Conservation (phyloP, 2,797 vertebrate species). For the Alosa sapidissima region DNA sequence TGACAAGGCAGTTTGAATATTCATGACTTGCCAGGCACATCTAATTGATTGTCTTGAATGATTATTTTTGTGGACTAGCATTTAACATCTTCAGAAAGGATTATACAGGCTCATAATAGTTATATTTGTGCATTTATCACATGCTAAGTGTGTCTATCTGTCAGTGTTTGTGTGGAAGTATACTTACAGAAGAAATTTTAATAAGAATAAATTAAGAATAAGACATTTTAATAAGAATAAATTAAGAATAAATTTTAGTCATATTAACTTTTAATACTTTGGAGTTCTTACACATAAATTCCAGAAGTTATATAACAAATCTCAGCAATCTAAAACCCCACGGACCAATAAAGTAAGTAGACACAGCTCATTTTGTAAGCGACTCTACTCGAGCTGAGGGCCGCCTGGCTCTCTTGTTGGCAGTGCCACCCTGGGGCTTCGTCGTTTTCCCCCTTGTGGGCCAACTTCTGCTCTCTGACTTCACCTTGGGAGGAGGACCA, state of each 20-base stretch:
- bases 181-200: not conserved
- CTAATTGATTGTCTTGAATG: slow-evolving; percentile 14
- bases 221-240: no score
- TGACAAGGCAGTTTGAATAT: slow-evolving; percentile 11
- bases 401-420: no score
- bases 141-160: not conserved
- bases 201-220: no score
- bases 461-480: not conserved
- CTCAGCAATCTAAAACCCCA: not conserved
- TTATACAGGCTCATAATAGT: not conserved
- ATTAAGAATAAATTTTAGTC: not conserved
- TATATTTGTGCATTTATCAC: slow-evolving; percentile 10
- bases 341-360: not conserved
- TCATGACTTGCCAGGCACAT: slow-evolving; percentile 13
- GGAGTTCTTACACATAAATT: not conserved
- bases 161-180: not conserved
- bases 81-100: slow-evolving; percentile 8
- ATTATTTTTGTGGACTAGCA: not conserved
- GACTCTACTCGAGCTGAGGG: not conserved
- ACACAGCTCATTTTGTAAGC: not conserved
- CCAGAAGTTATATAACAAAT: not conserved
- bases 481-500: not conserved
- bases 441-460: not conserved
- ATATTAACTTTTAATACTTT: not conserved
- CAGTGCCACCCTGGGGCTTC: no score